Conservation (phyloP, 2,888 invertebrate genomes). For the Zaprionus lineosus region DNA sequence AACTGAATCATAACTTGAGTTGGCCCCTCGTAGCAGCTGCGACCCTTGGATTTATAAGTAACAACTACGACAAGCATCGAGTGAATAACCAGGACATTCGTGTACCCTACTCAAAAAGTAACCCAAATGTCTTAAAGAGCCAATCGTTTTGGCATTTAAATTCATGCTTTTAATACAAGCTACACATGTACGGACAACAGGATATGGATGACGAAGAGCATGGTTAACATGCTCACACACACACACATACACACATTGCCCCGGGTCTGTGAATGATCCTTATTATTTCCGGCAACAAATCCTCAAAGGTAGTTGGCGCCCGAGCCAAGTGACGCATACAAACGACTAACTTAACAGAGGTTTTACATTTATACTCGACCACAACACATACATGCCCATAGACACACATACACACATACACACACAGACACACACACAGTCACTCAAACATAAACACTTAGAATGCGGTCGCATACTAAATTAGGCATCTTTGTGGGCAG, state of each 20-base stretch:
- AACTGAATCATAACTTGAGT: constrained; percentile 16
- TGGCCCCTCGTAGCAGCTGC: constrained; percentile 17
- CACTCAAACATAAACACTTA: background rate
- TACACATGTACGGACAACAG: constrained; percentile 28
- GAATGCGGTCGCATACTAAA: constrained; percentile 36
- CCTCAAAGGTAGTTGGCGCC: constrained; percentile 38
- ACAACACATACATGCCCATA: background rate
- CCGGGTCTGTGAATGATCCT: constrained; percentile 30
- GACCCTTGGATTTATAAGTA: constrained; percentile 26
- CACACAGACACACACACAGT: background rate
- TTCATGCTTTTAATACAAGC: constrained; percentile 33
- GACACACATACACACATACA: background rate
- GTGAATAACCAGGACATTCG: constrained; percentile 25
- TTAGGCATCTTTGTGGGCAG: constrained; percentile 27
- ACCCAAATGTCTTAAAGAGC: constrained; percentile 9
- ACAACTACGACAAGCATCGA: constrained; percentile 18
- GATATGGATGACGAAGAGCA: background rate
- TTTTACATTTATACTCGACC: constrained; percentile 35
- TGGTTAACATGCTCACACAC: background rate
- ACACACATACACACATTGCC: too few relatives aligned
- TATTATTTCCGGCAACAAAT: constrained; percentile 42
- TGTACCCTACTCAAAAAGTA: constrained; percentile 33
- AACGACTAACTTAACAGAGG: constrained; percentile 46
- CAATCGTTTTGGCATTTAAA: constrained; percentile 44
- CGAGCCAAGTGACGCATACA: constrained; percentile 45